phyloP scores from a whole-genome alignment of 2,888 invertebrate genomes.

The Drosophila pullipes region DNA sequence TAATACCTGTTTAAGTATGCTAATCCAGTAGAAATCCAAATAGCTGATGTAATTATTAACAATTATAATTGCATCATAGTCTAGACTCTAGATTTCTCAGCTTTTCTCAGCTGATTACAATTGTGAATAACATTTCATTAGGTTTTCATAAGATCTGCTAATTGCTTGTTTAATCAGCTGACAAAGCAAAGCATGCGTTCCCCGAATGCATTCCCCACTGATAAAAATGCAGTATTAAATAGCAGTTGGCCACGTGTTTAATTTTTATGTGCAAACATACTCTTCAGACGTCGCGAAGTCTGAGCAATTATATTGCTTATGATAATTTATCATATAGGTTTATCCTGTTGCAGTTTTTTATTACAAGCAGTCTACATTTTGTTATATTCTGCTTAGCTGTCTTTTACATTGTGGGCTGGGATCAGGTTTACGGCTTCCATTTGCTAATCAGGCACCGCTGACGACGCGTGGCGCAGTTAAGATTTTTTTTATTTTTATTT shows the following conservation, averaged over 20 bases:
- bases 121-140: constrained; percentile 16
- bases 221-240: constrained; percentile 11
- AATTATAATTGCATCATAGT: constrained; percentile 9
- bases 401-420: constrained; percentile 17
- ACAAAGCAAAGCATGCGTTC: constrained; percentile 13
- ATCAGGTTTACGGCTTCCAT: constrained; percentile 39
- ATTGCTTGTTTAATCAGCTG: constrained; percentile 34
- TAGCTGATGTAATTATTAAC: background rate
- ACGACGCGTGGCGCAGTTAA: constrained; percentile 67
- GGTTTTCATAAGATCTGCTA: constrained; percentile 7
- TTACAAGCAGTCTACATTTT: background rate
- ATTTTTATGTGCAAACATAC: background rate
- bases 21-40: background rate
- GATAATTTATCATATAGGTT: background rate
- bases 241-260: constrained; percentile 53
- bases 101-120: constrained; percentile 1
- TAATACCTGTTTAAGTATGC: background rate
- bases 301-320: background rate
- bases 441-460: constrained; percentile 28
- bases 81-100: background rate
- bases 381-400: constrained; percentile 34
- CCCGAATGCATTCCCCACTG: constrained; percentile 20
- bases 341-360: constrained; percentile 12
- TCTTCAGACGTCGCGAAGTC: constrained; percentile 37
- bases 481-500: constrained; percentile 28